Evolutionary conservation across 2,797 vertebrate genomes (phyloP).

Genomic region (Alcedo atthis): DNA sequence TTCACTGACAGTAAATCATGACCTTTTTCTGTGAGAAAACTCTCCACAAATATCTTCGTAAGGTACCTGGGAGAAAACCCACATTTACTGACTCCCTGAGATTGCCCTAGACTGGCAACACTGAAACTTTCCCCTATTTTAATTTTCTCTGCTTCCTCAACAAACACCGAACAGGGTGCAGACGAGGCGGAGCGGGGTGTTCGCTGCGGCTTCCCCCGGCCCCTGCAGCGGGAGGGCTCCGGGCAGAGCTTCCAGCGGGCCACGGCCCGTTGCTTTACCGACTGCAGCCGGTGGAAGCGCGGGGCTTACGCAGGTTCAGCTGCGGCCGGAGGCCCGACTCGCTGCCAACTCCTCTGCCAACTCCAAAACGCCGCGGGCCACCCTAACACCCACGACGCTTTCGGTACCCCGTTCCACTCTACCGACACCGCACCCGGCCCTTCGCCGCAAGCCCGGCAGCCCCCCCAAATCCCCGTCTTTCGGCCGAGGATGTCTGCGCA

Average conservation of each 20-base stretch:
- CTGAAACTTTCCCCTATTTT: background rate
- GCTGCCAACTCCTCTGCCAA: background rate
- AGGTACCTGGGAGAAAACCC: fast-evolving
- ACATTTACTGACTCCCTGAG: no score
- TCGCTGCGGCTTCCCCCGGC: background rate
- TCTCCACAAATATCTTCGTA: no score
- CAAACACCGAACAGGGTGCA: background rate
- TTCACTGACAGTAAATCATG: no score
- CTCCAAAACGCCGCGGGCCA: fast-evolving
- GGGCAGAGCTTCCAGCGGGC: background rate
- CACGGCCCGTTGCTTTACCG: background rate
- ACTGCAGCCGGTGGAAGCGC: no score
- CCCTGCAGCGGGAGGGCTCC: no score
- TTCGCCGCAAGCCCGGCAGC: background rate
- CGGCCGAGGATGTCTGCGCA: background rate
- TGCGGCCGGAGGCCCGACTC: no score
- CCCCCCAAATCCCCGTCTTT: background rate
- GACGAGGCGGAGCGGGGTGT: background rate
- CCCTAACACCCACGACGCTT: background rate
- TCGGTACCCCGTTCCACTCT: no score
- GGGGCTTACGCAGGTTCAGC: background rate
- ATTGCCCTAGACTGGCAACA: fast-evolving
- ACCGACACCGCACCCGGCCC: background rate
- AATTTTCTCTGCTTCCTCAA: background rate
- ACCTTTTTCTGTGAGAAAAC: no score